Percentiles rank a stretch among this genome's conserved stretches.
phyloP scores from a whole-genome alignment of 2,113 vertebrate species.

The Percina caprodes region DNA sequence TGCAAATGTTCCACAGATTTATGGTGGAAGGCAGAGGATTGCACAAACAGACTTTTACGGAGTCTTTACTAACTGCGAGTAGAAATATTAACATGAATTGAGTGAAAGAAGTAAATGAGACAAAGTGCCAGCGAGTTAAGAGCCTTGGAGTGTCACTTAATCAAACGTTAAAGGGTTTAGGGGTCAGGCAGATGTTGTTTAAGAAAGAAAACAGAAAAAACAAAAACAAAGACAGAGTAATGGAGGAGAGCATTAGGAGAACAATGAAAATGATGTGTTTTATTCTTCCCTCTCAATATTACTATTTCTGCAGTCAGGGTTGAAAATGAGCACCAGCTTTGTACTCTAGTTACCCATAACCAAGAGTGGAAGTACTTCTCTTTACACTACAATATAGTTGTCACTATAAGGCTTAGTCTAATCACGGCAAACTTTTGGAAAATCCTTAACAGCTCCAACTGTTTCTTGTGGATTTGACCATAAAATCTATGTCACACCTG shows the following conservation, averaged over 20 bases:
- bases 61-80: conserved; percentile 5
- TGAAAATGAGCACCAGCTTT: too few relatives aligned
- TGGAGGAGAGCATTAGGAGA: not conserved
- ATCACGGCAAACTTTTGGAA: too few relatives aligned
- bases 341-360: too few relatives aligned
- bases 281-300: conserved; percentile 15
- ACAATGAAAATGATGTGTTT: not conserved
- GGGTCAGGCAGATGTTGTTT: not conserved
- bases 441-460: too few relatives aligned
- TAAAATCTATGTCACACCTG: too few relatives aligned
- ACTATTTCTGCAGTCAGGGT: not conserved
- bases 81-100: not conserved
- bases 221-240: not conserved
- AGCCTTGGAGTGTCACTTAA: conserved; percentile 14
- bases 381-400: too few relatives aligned
- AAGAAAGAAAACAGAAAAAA: not conserved
- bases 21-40: conserved; percentile 16
- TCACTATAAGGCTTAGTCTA: too few relatives aligned
- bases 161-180: conserved; percentile 28
- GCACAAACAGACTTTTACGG: conserved; percentile 13
- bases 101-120: conserved; percentile 26
- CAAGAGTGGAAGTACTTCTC: too few relatives aligned
- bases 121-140: conserved; percentile 10
- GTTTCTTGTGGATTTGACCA: too few relatives aligned
- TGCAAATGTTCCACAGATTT: conserved; percentile 41